Conservation (phyloP, 1,140 invertebrate species). For the Mylabris phalerata region DNA sequence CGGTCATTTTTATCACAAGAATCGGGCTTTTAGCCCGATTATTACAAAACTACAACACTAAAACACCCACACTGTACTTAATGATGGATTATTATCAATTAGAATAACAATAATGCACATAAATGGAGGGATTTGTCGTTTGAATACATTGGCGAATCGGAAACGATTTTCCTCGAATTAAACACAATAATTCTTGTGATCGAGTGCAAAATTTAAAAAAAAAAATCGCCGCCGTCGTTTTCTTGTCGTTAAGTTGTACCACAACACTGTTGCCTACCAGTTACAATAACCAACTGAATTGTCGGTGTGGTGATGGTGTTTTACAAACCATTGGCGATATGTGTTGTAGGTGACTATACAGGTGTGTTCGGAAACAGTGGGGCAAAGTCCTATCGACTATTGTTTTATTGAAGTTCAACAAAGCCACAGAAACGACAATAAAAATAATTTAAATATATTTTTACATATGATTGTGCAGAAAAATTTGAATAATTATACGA, state of each 20-base stretch:
- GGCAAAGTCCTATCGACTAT: conserved; percentile 8
- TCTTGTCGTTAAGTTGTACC: too few species aligned
- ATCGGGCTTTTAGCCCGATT: neutral
- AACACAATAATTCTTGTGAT: too few species aligned
- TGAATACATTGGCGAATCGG: neutral
- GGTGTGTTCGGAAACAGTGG: conserved; percentile 13
- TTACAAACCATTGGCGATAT: conserved; percentile 4
- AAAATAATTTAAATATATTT: neutral
- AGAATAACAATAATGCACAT: neutral
- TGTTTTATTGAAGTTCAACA: neutral
- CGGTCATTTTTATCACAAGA: conserved; percentile 56
- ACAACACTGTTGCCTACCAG: neutral
- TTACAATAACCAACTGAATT: neutral
- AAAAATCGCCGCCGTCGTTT: too few species aligned
- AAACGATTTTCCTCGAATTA: too few species aligned
- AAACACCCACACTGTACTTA: neutral
- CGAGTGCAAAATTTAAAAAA: too few species aligned
- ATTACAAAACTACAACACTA: conserved; percentile 3
- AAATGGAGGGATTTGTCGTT: neutral
- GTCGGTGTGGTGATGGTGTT: neutral
- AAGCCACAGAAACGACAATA: neutral
- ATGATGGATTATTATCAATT: neutral
- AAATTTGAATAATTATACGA: too few species aligned
- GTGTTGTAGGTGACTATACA: conserved; percentile 17
- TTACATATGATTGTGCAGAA: neutral